Evolutionary conservation across 2,888 invertebrate genomes (phyloP).

Genomic region (Calliscelio sp.): DNA sequence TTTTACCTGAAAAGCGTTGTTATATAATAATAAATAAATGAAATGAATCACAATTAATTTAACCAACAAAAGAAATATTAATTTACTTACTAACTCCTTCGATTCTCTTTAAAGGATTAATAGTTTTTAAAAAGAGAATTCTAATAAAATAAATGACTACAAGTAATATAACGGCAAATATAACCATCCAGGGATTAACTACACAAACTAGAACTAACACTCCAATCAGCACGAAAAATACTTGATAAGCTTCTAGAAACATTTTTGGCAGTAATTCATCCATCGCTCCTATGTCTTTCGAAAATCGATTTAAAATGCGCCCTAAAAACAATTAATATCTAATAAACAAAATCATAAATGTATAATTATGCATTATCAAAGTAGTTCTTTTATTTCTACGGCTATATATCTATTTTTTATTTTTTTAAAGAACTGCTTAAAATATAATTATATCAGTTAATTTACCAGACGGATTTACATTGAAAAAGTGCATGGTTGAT

Average conservation of each 20-base stretch:
- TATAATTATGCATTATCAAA: no score
- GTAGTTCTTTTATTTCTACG: no score
- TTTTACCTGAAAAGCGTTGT: conserved; percentile 87
- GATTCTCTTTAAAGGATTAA: conserved; percentile 90
- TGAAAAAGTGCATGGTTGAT: conserved; percentile 94
- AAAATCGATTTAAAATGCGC: conserved; percentile 91
- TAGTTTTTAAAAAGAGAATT: conserved; percentile 89
- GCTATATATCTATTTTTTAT: no score
- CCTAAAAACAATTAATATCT: no score
- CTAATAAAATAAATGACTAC: conserved; percentile 89
- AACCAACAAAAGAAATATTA: neutral
- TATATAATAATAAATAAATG: neutral
- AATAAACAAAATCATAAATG: no score
- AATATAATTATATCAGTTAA: no score
- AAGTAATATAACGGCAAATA: conserved; percentile 88
- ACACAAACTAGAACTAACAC: conserved; percentile 86
- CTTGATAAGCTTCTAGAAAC: conserved; percentile 87
- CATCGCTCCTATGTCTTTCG: conserved; percentile 90
- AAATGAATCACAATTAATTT: neutral
- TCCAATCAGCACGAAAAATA: conserved; percentile 85
- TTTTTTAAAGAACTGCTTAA: no score
- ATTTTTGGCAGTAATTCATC: conserved; percentile 88
- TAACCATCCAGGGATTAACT: conserved; percentile 89
- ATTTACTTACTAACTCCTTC: conserved; percentile 86
- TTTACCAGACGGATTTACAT: conserved; percentile 93